These are phyloP conservation scores for Euzetes globulus DNA, from an alignment of 2,888 invertebrate genomes.

Conservation along the genomic window DNA sequence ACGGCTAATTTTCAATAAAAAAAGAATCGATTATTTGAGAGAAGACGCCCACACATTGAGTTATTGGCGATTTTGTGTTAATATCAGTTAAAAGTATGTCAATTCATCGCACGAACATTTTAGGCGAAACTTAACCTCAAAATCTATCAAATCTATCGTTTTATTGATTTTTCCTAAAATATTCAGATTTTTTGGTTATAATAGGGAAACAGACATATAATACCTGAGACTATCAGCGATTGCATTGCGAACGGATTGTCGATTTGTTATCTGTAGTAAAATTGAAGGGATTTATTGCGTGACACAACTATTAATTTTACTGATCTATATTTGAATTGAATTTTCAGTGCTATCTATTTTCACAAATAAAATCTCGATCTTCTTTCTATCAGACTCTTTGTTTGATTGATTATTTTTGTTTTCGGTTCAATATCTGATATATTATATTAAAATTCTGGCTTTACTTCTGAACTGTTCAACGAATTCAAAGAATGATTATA, in stretches of 20 bases:
- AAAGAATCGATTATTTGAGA: too few species aligned
- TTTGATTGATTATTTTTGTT: not conserved
- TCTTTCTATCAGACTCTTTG: not conserved
- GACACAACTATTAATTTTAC: constrained; percentile 8
- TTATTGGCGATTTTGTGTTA: too few species aligned
- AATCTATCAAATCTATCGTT: not conserved
- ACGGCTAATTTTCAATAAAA: too few species aligned
- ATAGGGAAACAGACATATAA: not conserved
- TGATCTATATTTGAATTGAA: constrained; percentile 3
- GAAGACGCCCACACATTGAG: too few species aligned
- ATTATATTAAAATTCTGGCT: not conserved
- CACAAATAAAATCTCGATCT: not conserved
- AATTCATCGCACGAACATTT: too few species aligned
- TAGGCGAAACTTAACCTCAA: too few species aligned
- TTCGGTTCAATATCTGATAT: not conserved
- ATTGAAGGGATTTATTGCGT: not conserved
- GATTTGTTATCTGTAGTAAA: not conserved
- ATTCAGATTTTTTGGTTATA: not conserved
- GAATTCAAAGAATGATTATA: not conserved
- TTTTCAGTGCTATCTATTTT: not conserved
- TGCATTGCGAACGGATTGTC: too few species aligned
- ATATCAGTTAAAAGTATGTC: too few species aligned
- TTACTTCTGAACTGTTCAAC: not conserved
- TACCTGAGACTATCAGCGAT: too few species aligned
- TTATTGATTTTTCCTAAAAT: not conserved